Evolutionary conservation across 2,797 vertebrate genomes (phyloP).

Genomic region (Mergus octosetaceus): DNA sequence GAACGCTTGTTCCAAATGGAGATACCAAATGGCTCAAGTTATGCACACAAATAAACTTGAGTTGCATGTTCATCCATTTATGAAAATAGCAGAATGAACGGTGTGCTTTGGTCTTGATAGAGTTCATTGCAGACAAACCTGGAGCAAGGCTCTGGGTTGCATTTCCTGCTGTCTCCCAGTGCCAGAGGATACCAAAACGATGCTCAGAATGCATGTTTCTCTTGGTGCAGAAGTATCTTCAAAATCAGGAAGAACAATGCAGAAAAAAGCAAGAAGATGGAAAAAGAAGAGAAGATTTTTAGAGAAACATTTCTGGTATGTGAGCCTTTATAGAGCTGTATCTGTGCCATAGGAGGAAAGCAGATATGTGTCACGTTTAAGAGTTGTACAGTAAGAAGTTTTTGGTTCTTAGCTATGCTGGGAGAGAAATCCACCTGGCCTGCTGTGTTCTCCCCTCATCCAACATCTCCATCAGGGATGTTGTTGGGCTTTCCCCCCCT

Average conservation of each 20-base stretch:
- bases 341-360: not conserved
- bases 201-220: not conserved
- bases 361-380: not conserved
- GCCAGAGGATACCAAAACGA: not conserved
- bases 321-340: not conserved
- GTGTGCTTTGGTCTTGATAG: not conserved
- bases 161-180: not conserved
- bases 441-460: not conserved
- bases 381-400: accelerated
- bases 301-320: conserved; percentile 77
- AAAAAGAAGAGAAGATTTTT: conserved; percentile 77
- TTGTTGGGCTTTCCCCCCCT: accelerated
- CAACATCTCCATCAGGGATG: not conserved
- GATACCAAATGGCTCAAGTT: not conserved
- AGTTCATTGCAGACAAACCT: not conserved
- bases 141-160: not conserved
- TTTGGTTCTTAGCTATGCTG: not conserved
- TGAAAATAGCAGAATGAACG: accelerated
- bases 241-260: conserved; percentile 60
- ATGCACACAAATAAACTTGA: not conserved
- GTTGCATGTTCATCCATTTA: not conserved
- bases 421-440: not conserved
- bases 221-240: conserved; percentile 60
- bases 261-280: conserved; percentile 67
- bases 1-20: not conserved